A percentile compares a stretch with the other conserved stretches of the same genome.
phyloP scores from a whole-genome alignment of 2,797 vertebrate genomes.

The Hemitrygon akajei region DNA sequence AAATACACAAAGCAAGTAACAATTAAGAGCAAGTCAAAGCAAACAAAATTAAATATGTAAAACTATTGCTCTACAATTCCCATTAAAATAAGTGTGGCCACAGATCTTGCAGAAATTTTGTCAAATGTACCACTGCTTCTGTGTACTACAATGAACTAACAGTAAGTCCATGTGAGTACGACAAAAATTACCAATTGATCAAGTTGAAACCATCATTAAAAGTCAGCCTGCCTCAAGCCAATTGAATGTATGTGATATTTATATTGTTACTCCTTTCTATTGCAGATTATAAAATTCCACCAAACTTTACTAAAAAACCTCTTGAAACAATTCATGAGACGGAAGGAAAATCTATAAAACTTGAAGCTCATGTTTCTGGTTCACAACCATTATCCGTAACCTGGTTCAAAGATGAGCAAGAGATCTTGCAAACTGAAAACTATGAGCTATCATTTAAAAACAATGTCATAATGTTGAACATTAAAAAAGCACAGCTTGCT shows the following conservation, averaged over 20 bases:
- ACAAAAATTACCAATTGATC: too few species aligned
- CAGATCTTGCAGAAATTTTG: too few species aligned
- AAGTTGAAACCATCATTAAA: too few species aligned
- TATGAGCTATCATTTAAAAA: conserved; percentile 86
- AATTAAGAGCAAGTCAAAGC: too few species aligned
- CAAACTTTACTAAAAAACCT: conserved; percentile 86
- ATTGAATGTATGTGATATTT: not conserved
- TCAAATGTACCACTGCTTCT: too few species aligned
- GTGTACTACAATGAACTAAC: too few species aligned
- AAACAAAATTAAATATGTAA: too few species aligned
- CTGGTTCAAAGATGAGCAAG: conserved; percentile 80
- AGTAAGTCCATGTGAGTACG: too few species aligned
- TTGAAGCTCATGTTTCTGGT: conserved; percentile 80
- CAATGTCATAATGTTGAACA: conserved; percentile 69
- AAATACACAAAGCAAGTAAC: too few species aligned
- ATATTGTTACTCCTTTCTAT: conserved; percentile 38
- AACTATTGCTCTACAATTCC: too few species aligned
- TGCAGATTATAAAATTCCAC: conserved; percentile 82
- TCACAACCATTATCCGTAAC: conserved; percentile 79
- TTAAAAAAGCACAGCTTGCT: conserved; percentile 62
- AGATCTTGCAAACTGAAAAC: conserved; percentile 69
- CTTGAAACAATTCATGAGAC: conserved; percentile 80
- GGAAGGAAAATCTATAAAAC: conserved; percentile 80
- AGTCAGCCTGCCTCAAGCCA: too few species aligned
- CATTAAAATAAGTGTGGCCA: too few species aligned